phyloP scores from a whole-genome alignment of 2,888 invertebrate species.

The Orthosia gothica region DNA sequence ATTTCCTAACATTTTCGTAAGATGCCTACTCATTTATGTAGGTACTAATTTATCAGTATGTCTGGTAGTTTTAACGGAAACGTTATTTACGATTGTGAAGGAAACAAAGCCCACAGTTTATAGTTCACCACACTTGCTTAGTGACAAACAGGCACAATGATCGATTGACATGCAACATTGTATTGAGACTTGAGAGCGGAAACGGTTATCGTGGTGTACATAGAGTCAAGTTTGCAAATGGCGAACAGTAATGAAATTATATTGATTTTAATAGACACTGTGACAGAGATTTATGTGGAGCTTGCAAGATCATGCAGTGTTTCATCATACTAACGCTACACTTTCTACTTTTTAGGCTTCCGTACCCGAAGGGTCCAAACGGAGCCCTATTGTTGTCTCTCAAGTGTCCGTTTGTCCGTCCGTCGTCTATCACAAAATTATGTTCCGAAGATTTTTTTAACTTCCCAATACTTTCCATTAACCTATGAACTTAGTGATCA shows the following conservation, averaged over 20 bases:
- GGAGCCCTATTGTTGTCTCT: too few species aligned
- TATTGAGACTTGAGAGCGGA: slow-evolving; percentile 67
- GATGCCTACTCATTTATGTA: not conserved
- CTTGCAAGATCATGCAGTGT: slow-evolving; percentile 2
- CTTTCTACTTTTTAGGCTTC: too few species aligned
- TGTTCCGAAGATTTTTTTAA: too few species aligned
- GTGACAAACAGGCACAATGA: slow-evolving; percentile 64
- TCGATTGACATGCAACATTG: slow-evolving; percentile 62
- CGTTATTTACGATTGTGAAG: slow-evolving; percentile 50
- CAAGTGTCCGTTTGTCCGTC: too few species aligned
- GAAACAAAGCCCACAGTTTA: slow-evolving; percentile 63
- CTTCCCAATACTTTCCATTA: too few species aligned
- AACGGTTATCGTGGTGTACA: slow-evolving; percentile 60
- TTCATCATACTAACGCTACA: too few species aligned
- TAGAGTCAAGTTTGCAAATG: slow-evolving; percentile 48
- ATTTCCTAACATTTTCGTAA: not conserved
- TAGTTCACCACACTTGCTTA: slow-evolving; percentile 52
- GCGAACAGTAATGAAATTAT: slow-evolving; percentile 13
- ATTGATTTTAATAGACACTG: slow-evolving; percentile 33
- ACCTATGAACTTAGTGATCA: too few species aligned
- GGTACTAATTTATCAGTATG: slow-evolving; percentile 11
- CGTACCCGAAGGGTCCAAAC: too few species aligned
- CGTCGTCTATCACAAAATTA: too few species aligned
- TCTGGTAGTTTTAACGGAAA: slow-evolving; percentile 38
- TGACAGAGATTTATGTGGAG: not conserved